phyloP scores from a whole-genome alignment of 2,888 invertebrate species.

The Anthrax anthrax region DNA sequence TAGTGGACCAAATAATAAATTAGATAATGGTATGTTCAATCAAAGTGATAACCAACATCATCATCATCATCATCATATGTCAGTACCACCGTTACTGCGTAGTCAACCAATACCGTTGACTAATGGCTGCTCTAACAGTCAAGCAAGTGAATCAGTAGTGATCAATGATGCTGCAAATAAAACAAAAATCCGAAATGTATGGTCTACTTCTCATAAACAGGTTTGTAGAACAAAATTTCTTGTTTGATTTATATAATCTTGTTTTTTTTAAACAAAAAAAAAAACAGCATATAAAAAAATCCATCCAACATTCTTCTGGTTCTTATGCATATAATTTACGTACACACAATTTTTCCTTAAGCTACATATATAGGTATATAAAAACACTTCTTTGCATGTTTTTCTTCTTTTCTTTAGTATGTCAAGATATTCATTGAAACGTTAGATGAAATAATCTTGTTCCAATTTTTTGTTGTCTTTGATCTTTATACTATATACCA shows the following conservation, averaged over 20 bases:
- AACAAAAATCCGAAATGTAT: constrained; percentile 3
- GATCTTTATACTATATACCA: no score
- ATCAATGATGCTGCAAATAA: not conserved
- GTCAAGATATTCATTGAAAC: no score
- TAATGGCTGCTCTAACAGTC: not conserved
- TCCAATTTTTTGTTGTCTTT: no score
- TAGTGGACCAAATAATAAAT: not conserved
- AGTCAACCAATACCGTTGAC: constrained; percentile 4
- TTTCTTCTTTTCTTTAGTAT: no score
- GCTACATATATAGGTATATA: no score
- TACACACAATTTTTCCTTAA: no score
- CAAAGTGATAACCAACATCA: not conserved
- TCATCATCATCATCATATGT: not conserved
- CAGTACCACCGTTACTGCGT: constrained; percentile 6
- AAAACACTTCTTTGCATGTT: no score
- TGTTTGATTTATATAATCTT: not conserved
- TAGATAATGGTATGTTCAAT: not conserved
- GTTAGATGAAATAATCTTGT: no score
- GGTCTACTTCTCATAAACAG: constrained; percentile 7
- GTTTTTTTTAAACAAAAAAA: no score
- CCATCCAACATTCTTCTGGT: no score
- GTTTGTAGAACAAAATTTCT: not conserved
- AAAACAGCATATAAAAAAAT: no score
- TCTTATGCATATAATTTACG: no score
- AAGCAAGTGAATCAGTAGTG: not conserved